These are phyloP conservation scores for Drosophila chauvacae DNA, from an alignment of 1,140 invertebrate species.

Conservation along the genomic window DNA sequence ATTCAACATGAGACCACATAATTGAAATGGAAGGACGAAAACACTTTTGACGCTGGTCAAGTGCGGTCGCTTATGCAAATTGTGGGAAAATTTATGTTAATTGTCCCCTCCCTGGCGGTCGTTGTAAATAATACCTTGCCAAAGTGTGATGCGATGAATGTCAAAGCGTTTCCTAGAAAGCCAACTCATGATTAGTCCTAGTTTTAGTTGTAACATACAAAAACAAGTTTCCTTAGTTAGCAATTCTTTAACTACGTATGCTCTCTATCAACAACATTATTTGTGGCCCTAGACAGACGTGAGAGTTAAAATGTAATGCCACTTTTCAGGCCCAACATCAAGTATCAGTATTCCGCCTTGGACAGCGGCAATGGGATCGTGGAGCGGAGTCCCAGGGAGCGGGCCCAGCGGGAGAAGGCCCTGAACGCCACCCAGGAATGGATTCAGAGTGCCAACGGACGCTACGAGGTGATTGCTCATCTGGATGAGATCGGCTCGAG, in stretches of 20 bases:
- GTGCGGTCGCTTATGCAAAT: conserved; percentile 46
- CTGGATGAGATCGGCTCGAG: conserved; percentile 92
- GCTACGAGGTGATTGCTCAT: conserved; percentile 91
- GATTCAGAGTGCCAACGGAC: conserved; percentile 86
- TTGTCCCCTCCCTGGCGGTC: neutral
- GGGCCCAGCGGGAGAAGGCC: conserved; percentile 87
- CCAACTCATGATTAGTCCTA: conserved; percentile 27
- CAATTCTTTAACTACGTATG: conserved; percentile 26
- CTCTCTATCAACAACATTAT: conserved; percentile 17
- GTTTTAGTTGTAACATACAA: conserved; percentile 36
- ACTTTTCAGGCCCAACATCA: conserved; percentile 80
- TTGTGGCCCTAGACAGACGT: neutral
- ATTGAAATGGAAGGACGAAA: conserved; percentile 29
- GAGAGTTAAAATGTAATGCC: conserved; percentile 2
- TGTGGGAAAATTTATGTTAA: conserved; percentile 16
- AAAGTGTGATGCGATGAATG: conserved; percentile 26
- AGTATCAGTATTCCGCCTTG: conserved; percentile 89
- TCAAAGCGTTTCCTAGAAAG: conserved; percentile 11
- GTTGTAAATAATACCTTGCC: conserved; percentile 32
- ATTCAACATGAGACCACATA: conserved; percentile 20
- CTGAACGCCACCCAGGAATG: conserved; percentile 88
- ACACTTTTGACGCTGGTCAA: conserved; percentile 17
- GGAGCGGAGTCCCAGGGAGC: conserved; percentile 88
- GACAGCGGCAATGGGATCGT: conserved; percentile 86
- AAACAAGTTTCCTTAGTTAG: conserved; percentile 42